Evolutionary conservation across 2,797 vertebrate genomes (phyloP).

Genomic region (Chaetodon trifasciatus): DNA sequence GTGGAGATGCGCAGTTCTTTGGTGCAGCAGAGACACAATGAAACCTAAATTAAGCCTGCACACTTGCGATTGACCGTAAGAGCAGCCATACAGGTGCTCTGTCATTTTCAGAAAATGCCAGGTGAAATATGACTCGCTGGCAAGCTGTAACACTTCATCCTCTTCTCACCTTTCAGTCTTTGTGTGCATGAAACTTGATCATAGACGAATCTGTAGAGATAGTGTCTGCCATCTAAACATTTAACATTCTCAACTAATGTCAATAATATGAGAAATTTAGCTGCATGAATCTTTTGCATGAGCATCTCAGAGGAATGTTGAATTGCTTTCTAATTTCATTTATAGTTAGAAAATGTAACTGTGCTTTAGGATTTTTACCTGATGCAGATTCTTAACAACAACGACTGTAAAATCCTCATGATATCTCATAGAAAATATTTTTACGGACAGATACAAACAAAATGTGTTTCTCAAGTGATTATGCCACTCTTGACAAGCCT

Average conservation of each 20-base stretch:
- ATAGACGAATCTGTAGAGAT: slow-evolving; percentile 7
- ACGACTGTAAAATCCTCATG: slow-evolving; percentile 21
- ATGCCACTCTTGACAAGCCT: slow-evolving; percentile 33
- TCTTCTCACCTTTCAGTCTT: slow-evolving; percentile 30
- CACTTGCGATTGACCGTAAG: slow-evolving; percentile 7
- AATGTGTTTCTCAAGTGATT: slow-evolving; percentile 59
- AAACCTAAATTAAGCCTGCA: slow-evolving; percentile 23
- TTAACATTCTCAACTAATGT: slow-evolving; percentile 10
- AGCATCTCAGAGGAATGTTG: slow-evolving; percentile 25
- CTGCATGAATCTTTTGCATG: slow-evolving; percentile 66
- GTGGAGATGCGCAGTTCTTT: background rate
- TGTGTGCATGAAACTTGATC: slow-evolving; percentile 50
- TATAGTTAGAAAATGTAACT: background rate
- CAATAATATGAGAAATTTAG: slow-evolving; percentile 23
- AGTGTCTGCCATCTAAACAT: slow-evolving; percentile 6
- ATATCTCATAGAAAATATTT: slow-evolving; percentile 7
- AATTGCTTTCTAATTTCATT: slow-evolving; percentile 11
- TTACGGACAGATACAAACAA: slow-evolving; percentile 26
- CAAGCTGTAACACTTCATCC: background rate
- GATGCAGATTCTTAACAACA: background rate
- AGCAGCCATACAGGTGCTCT: slow-evolving; percentile 12
- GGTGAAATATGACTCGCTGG: slow-evolving; percentile 20
- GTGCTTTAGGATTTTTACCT: slow-evolving; percentile 19
- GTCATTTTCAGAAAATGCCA: slow-evolving; percentile 28
- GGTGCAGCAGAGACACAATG: slow-evolving; percentile 4